A percentile compares a stretch with the other conserved stretches of the same genome.
Conservation (phyloP, 2,888 invertebrate genomes). For the Nudaria mundana region DNA sequence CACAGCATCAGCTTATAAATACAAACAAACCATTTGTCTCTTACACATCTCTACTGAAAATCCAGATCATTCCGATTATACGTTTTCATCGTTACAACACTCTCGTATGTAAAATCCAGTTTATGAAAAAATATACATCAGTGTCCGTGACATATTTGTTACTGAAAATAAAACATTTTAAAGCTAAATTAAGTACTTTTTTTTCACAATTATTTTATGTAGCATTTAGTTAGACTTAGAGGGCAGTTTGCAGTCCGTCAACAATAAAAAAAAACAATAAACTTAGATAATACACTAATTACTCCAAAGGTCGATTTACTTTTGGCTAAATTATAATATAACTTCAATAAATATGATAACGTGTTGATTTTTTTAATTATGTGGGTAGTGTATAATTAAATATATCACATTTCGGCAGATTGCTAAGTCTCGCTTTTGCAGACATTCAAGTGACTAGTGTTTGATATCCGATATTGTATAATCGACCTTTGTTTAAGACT, state of each 20-base stretch:
- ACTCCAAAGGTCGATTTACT: constrained; percentile 42
- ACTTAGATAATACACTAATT: constrained; percentile 52
- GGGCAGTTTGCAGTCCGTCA: constrained; percentile 51
- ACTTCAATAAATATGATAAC: constrained; percentile 8
- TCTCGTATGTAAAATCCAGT: constrained; percentile 29
- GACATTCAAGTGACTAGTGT: constrained; percentile 28
- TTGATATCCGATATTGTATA: constrained; percentile 7
- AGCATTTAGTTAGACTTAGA: constrained; percentile 46
- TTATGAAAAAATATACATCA: constrained; percentile 45
- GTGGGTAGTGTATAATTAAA: constrained; percentile 6
- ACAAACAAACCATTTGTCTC: constrained; percentile 75
- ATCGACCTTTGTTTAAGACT: constrained; percentile 39
- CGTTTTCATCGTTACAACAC: constrained; percentile 37
- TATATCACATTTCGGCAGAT: constrained; percentile 11
- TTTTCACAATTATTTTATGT: constrained; percentile 34
- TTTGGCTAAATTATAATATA: constrained; percentile 14
- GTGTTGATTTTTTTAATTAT: constrained; percentile 1
- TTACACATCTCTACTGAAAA: constrained; percentile 71
- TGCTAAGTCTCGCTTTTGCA: constrained; percentile 4
- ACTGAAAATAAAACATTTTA: constrained; percentile 44
- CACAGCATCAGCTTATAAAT: constrained; percentile 74
- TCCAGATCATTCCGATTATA: constrained; percentile 65
- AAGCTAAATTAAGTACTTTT: constrained; percentile 69
- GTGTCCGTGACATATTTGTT: constrained; percentile 31
- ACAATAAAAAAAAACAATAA: constrained; percentile 49